A percentile compares a stretch with the other conserved stretches of the same genome.
These are phyloP conservation scores for Pipra filicauda DNA, from an alignment of 2,113 vertebrate species.

Conservation along the genomic window DNA sequence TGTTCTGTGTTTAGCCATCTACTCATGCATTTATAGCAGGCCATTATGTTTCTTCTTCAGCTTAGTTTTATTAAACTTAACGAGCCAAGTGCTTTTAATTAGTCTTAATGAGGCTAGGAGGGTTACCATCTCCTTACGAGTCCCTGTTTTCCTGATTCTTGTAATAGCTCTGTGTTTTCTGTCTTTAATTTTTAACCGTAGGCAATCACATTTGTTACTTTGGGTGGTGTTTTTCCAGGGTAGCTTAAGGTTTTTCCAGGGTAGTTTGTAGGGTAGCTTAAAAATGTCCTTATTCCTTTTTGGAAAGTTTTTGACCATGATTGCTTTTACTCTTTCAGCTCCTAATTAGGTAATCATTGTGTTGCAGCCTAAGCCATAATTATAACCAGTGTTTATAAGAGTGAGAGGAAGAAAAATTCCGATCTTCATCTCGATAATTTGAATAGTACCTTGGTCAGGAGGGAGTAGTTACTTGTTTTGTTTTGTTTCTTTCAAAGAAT, in stretches of 20 bases:
- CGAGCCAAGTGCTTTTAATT: background rate
- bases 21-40: background rate
- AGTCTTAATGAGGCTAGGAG: background rate
- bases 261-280: background rate
- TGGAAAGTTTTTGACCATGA: background rate
- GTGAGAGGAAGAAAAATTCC: background rate
- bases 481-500: background rate
- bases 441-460: background rate
- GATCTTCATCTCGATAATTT: background rate
- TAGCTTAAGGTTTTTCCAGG: background rate
- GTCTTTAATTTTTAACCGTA: background rate
- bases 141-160: background rate
- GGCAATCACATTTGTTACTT: background rate
- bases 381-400: background rate
- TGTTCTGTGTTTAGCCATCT: background rate
- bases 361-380: background rate
- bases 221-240: background rate
- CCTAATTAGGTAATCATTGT: background rate
- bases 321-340: background rate
- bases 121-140: background rate
- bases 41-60: background rate
- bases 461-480: background rate
- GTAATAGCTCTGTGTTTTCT: background rate
- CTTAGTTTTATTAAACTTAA: background rate
- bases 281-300: background rate